A percentile compares a stretch with the other conserved stretches of the same genome.
phyloP scores from a whole-genome alignment of 1,140 invertebrate species.

The Anoplophora glabripennis region DNA sequence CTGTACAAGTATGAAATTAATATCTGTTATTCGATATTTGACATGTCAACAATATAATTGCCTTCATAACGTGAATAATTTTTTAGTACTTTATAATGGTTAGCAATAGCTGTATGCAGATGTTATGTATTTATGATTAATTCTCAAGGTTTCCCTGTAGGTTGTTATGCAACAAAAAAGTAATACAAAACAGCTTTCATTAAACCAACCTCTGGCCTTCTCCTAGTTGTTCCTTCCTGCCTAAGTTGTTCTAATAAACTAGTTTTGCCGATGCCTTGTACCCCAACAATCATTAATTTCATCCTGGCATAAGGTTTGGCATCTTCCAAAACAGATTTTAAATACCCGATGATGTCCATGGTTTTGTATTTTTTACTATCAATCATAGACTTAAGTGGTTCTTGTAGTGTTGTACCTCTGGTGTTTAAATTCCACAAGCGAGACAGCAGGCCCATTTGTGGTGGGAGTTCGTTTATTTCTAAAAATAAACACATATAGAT shows the following conservation, averaged over 20 bases:
- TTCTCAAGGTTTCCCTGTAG: too few species aligned
- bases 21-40: too few species aligned
- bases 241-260: slow-evolving; percentile 85
- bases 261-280: slow-evolving; percentile 92
- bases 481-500: slow-evolving; percentile 34
- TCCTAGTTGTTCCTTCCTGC: slow-evolving; percentile 77
- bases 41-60: too few species aligned
- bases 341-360: slow-evolving; percentile 93
- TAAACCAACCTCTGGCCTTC: slow-evolving; percentile 67
- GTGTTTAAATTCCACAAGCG: slow-evolving; percentile 96
- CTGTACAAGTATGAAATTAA: too few species aligned
- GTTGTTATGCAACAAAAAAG: too few species aligned
- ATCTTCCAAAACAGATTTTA: slow-evolving; percentile 86
- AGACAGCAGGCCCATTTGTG: slow-evolving; percentile 90
- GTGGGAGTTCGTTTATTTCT: slow-evolving; percentile 83
- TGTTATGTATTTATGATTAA: too few species aligned
- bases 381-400: slow-evolving; percentile 89
- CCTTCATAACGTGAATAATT: too few species aligned
- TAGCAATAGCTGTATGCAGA: too few species aligned
- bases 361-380: slow-evolving; percentile 92
- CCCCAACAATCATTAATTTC: slow-evolving; percentile 97
- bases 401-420: slow-evolving; percentile 81
- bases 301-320: slow-evolving; percentile 92
- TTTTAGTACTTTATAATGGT: too few species aligned
- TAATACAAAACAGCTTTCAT: background rate